phyloP scores from a whole-genome alignment of 2,797 vertebrate species.

The Lates japonicus region DNA sequence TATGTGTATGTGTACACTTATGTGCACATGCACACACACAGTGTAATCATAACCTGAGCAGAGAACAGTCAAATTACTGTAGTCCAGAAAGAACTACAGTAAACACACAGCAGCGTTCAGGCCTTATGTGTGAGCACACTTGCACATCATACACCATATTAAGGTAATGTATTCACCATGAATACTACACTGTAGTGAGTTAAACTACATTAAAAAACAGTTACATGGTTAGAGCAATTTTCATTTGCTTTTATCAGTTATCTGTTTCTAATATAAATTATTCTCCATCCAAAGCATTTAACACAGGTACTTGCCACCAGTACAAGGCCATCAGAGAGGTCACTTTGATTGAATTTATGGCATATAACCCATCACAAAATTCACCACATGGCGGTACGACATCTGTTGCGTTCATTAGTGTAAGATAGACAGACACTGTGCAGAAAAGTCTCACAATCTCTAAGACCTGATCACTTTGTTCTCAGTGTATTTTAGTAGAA shows the following conservation, averaged over 20 bases:
- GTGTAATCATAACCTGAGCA: constrained; percentile 6
- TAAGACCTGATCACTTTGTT: too few species aligned
- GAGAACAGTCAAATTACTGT: constrained; percentile 13
- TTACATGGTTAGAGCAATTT: background rate
- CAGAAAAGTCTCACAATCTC: too few species aligned
- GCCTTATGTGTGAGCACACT: constrained; percentile 1
- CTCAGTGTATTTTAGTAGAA: too few species aligned
- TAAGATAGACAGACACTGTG: too few species aligned
- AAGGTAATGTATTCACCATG: background rate
- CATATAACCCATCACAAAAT: too few species aligned
- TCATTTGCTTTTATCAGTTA: background rate
- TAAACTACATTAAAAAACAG: background rate
- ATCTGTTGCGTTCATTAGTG: too few species aligned
- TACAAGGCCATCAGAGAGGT: too few species aligned
- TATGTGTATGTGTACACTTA: background rate
- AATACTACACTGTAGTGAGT: background rate
- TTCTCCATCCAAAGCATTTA: background rate
- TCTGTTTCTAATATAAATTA: background rate
- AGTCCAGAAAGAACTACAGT: constrained; percentile 21
- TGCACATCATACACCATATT: background rate
- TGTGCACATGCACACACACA: background rate
- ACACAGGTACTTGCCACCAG: background rate
- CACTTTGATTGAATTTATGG: too few species aligned
- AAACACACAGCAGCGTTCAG: background rate
- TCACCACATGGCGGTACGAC: too few species aligned